Conservation (phyloP, 92 coral and sea anemone genomes). For the Umimayanthus kanabou region DNA sequence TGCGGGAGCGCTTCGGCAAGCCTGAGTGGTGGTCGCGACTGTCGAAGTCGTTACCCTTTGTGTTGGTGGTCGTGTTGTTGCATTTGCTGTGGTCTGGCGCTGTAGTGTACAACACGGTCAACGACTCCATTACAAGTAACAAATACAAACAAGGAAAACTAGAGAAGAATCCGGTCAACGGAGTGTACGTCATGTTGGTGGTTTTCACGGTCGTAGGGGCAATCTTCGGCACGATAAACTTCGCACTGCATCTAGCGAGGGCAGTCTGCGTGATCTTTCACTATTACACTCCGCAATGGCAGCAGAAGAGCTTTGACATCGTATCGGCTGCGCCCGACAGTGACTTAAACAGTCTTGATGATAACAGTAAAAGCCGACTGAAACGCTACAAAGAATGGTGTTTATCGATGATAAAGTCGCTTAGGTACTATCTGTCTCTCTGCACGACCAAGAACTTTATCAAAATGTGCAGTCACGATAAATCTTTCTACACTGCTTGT, state of each 20-base stretch:
- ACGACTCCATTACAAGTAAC: slow-evolving; percentile 28
- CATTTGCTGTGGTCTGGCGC: slow-evolving; percentile 11
- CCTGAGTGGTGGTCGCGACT: slow-evolving; percentile 7
- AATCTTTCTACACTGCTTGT: slow-evolving; percentile 29
- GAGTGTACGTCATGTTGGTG: slow-evolving; percentile 2
- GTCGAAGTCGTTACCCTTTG: slow-evolving; percentile 15
- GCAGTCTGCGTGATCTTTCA: slow-evolving; percentile 21
- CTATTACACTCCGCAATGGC: slow-evolving; percentile 13
- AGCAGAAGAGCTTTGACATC: neutral
- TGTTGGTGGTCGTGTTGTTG: slow-evolving; percentile 2
- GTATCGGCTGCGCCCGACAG: neutral
- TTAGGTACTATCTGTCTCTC: slow-evolving; percentile 17
- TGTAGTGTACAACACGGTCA: slow-evolving; percentile 23
- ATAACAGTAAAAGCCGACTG: neutral
- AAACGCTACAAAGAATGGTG: neutral
- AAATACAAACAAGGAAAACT: slow-evolving; percentile 26
- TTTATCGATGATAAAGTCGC: neutral
- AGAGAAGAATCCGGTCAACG: neutral
- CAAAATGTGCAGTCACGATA: slow-evolving; percentile 33
- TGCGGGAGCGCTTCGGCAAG: neutral
- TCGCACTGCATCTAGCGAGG: slow-evolving; percentile 16
- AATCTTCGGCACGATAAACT: neutral
- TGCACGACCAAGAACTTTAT: slow-evolving; percentile 13
- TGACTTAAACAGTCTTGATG: neutral
- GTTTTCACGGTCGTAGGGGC: slow-evolving; percentile 23